Percentiles rank a stretch among this genome's conserved stretches.
Conservation (phyloP, 2,797 vertebrate genomes). For the Sebastes minor region DNA sequence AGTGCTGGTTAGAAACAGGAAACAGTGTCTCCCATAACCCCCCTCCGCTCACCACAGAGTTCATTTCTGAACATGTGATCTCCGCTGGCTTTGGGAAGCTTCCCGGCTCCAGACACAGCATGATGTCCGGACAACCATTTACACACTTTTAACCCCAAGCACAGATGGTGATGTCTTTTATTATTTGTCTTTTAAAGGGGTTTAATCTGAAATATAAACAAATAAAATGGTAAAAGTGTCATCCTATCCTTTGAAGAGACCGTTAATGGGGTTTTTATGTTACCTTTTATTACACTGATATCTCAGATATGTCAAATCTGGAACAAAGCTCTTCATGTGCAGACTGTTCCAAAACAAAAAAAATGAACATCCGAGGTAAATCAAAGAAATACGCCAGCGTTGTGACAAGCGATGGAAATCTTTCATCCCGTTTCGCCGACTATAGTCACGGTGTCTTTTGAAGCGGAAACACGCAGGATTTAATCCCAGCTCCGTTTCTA, state of each 20-base stretch:
- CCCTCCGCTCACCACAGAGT: not conserved
- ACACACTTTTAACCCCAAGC: slow-evolving; percentile 36
- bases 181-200: not conserved
- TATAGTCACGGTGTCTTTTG: slow-evolving; percentile 14
- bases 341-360: slow-evolving; percentile 9
- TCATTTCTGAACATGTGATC: slow-evolving; percentile 52
- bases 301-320: not conserved
- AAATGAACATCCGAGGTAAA: slow-evolving; percentile 19
- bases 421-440: slow-evolving; percentile 19
- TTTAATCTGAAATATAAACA: not conserved
- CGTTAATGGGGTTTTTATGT: not conserved
- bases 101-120: slow-evolving; percentile 59
- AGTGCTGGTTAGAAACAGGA: slow-evolving; percentile 59
- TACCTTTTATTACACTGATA: slow-evolving; percentile 1
- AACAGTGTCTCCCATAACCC: slow-evolving; percentile 26
- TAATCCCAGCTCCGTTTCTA: slow-evolving; percentile 14
- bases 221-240: not conserved
- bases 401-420: slow-evolving; percentile 37
- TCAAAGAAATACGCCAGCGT: slow-evolving; percentile 26
- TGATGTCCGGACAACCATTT: slow-evolving; percentile 43
- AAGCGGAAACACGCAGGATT: slow-evolving; percentile 23
- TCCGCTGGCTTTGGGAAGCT: slow-evolving; percentile 46
- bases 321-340: slow-evolving; percentile 19
- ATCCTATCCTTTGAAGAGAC: not conserved
- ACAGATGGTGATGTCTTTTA: not conserved